Conservation (phyloP, 2,888 invertebrate genomes). For the Pristionchus exspectatus region DNA sequence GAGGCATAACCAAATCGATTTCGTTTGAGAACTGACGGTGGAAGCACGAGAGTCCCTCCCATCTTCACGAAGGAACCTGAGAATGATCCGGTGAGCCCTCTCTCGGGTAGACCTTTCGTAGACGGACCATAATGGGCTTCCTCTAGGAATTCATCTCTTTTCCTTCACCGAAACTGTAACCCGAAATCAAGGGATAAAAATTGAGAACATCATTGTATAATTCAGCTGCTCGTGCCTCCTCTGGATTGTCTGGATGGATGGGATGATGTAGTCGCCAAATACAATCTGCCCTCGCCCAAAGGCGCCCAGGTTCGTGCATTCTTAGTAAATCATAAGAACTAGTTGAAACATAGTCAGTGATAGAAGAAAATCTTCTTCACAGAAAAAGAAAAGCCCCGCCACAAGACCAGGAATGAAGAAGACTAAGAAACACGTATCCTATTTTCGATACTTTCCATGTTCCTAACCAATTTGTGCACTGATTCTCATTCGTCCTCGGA, state of each 20-base stretch:
- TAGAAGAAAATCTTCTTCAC: background rate
- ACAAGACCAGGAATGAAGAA: background rate
- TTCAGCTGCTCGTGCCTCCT: constrained; percentile 47
- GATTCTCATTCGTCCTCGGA: background rate
- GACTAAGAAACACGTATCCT: constrained; percentile 27
- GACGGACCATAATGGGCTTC: too few species aligned
- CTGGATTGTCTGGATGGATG: constrained; percentile 27
- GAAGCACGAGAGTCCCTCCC: background rate
- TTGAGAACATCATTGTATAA: too few species aligned
- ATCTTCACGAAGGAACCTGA: constrained; percentile 19
- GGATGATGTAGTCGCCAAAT: constrained; percentile 22
- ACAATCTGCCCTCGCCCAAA: background rate
- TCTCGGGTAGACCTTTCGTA: too few species aligned
- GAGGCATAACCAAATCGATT: background rate
- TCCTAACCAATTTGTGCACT: background rate
- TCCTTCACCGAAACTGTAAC: too few species aligned
- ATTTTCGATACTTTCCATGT: background rate
- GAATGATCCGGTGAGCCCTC: constrained; percentile 2
- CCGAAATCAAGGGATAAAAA: background rate
- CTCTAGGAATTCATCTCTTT: too few species aligned
- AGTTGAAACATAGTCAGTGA: too few species aligned
- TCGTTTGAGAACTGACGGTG: constrained; percentile 7
- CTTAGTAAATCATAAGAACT: background rate
- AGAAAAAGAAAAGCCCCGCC: background rate
- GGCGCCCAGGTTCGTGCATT: background rate